Base-by-base conservation (phyloP, 1,140 invertebrate species). In the Drosophila virilis region DNA sequence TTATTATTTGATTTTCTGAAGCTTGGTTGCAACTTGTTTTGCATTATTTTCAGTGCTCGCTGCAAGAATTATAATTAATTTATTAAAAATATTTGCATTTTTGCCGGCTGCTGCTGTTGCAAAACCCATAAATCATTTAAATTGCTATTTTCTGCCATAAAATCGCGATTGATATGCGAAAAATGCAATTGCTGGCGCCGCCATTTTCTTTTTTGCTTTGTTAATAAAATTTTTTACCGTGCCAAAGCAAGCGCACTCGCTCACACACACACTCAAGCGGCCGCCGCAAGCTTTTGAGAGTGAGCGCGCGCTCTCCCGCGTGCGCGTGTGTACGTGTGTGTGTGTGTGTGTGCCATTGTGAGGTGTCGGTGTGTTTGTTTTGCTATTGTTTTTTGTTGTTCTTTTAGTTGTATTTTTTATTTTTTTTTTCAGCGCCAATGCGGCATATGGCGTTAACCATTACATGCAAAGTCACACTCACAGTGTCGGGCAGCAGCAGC, bases 391-490 rank as follows among this genome's bases (percentile, higher is more conserved):
- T 28, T 28, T 28, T 28, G 22, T 28, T 28, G 22, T 28, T 22
- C 4, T 22, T 2, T 22, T 22, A 3, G 22, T 22, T 22, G 22
- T 22, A 17, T 17, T 17, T 17, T n/a, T n/a, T n/a, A n/a, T n/a
- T 2, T 28, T 28, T 28, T 28, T 28, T 28, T 85, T 75, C 64
- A 69, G 64, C 77, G 67, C 70, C 66, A 66, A 55, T 62, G 60
- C 64, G 13, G 65, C 76, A 78, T 51, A 71, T 86, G 77, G 84
- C 83, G 83, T 88, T 80, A 86, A 88, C 80, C 85, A 89, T 80
- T 89, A 84, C 84, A 89, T 78, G 71, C 80, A 84, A 89, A 90
- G 74, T 90, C 84, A 75, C 84, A 88, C 83, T 77, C 66, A 82
- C 76, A 77, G 71, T 59, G 58, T 61, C 55, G 57, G 28, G 46